These are phyloP conservation scores for Panagrolaimus sp. DNA, from an alignment of 1,140 invertebrate genomes.

Conservation along the genomic window DNA sequence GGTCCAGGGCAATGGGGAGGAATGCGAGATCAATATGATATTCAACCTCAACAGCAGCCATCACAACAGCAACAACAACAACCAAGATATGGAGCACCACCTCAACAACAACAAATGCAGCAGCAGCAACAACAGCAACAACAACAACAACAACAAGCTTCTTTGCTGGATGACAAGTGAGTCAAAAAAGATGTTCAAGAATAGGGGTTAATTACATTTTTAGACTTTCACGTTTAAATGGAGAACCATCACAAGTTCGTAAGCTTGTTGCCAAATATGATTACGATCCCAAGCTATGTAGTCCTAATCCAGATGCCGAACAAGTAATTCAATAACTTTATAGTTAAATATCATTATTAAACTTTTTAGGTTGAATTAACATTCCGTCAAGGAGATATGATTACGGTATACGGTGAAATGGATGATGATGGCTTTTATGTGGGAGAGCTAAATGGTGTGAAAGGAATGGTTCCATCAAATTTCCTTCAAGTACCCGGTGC, in stretches of 20 bases:
- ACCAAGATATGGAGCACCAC: not conserved
- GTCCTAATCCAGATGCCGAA: slow-evolving; percentile 93
- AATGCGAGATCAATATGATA: slow-evolving; percentile 3
- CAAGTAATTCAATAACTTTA: slow-evolving; percentile 26
- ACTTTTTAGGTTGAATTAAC: slow-evolving; percentile 77
- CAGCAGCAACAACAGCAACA: slow-evolving; percentile 2
- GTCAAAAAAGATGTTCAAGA: too few species aligned
- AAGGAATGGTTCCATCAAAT: slow-evolving; percentile 87
- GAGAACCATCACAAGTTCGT: slow-evolving; percentile 39
- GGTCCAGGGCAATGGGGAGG: slow-evolving; percentile 3
- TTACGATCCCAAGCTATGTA: slow-evolving; percentile 89
- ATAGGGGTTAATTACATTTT: too few species aligned
- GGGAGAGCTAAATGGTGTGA: slow-evolving; percentile 77
- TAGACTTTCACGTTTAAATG: slow-evolving; percentile 65
- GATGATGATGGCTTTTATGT: slow-evolving; percentile 95
- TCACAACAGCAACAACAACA: slow-evolving; percentile 9
- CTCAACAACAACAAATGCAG: slow-evolving; percentile 28
- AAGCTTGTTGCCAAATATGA: slow-evolving; percentile 80
- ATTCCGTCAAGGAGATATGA: slow-evolving; percentile 86
- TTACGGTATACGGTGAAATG: slow-evolving; percentile 91
- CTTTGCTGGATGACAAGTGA: too few species aligned
- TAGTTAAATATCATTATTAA: slow-evolving; percentile 12
- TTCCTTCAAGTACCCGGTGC: slow-evolving; percentile 69
- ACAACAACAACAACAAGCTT: too few species aligned
- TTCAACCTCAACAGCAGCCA: not conserved